Conservation (phyloP, 2,888 invertebrate species). For the Branchipolynoe longqiensis region DNA sequence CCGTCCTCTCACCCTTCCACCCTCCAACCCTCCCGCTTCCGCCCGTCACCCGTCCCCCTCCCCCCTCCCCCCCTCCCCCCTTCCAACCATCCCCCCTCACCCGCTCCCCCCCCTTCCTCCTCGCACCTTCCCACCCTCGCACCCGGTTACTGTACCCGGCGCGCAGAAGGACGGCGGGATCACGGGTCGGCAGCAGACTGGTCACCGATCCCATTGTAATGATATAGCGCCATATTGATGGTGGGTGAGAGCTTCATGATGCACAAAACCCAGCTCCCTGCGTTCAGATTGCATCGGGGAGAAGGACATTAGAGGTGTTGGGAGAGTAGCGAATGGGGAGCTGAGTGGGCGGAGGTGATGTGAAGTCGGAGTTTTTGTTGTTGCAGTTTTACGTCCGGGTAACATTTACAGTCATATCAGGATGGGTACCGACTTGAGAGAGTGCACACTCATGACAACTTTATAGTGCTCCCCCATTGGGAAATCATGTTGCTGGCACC, state of each 20-base stretch:
- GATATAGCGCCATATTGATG: not conserved
- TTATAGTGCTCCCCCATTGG: no score
- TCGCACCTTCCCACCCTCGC: not conserved
- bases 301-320: not conserved
- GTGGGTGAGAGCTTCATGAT: no score
- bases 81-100: not conserved
- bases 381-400: no score
- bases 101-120: not conserved
- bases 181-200: no score
- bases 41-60: not conserved
- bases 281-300: not conserved
- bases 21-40: not conserved
- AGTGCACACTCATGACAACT: no score
- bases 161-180: no score
- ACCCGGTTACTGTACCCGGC: no score
- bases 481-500: no score
- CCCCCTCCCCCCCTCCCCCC: not conserved
- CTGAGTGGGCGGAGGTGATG: not conserved
- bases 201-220: slow-evolving; percentile 14
- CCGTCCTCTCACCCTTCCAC: not conserved
- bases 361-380: no score
- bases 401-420: no score
- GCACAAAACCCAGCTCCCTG: not conserved
- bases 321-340: not conserved
- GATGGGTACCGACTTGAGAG: no score